Conservation (phyloP, 2,113 vertebrate species). For the Spea multiplicata region DNA sequence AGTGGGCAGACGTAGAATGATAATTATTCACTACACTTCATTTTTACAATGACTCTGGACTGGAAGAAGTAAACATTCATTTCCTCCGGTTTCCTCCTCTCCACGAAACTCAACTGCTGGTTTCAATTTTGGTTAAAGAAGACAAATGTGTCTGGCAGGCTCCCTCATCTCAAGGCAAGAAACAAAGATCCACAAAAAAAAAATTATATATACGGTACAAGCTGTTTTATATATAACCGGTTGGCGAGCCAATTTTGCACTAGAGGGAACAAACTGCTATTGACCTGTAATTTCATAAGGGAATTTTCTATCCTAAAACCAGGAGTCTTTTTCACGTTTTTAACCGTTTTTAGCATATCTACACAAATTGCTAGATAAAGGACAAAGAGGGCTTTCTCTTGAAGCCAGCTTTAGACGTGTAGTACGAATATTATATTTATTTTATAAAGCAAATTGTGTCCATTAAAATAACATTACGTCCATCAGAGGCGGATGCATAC, state of each 20-base stretch:
- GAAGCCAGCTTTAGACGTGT: too few relatives aligned
- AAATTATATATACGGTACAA: background rate
- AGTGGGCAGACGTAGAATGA: background rate
- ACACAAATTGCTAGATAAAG: too few relatives aligned
- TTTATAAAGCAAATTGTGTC: too few relatives aligned
- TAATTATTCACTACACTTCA: constrained; percentile 6
- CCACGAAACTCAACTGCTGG: constrained; percentile 18
- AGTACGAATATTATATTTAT: too few relatives aligned
- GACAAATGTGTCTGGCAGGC: constrained; percentile 27
- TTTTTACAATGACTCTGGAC: constrained; percentile 5
- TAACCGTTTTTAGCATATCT: too few relatives aligned
- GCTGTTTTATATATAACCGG: constrained; percentile 9
- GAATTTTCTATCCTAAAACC: too few relatives aligned
- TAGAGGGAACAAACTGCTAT: constrained; percentile 1
- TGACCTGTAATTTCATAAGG: too few relatives aligned
- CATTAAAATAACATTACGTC: too few relatives aligned
- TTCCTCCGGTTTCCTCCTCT: constrained; percentile 18
- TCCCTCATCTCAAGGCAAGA: constrained; percentile 9
- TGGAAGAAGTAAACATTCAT: constrained; percentile 30
- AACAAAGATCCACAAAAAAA: background rate
- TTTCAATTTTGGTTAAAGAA: constrained; percentile 25
- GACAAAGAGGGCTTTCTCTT: too few relatives aligned
- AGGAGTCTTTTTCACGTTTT: too few relatives aligned
- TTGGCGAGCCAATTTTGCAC: constrained; percentile 4
- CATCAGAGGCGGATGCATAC: too few relatives aligned